Evolutionary conservation across 2,113 vertebrate species (phyloP).

Genomic region (Onychorhynchus coronatus): DNA sequence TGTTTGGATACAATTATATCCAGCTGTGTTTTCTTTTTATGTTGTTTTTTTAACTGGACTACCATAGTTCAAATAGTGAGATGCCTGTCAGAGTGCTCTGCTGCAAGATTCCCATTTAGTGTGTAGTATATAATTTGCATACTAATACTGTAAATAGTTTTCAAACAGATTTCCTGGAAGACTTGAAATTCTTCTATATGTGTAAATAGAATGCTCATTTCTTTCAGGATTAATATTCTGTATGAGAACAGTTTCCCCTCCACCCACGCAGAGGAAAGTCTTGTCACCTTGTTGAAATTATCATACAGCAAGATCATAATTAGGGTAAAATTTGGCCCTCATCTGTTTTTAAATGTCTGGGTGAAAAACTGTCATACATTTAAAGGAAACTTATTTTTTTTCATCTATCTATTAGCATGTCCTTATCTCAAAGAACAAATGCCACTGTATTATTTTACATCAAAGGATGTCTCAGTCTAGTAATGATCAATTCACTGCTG

Average conservation of each 20-base stretch:
- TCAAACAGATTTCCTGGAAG: slow-evolving; percentile 52
- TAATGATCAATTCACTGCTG: background rate
- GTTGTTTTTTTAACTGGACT: slow-evolving; percentile 35
- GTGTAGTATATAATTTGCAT: slow-evolving; percentile 58
- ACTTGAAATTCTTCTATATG: background rate
- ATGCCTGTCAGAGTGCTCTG: slow-evolving; percentile 16
- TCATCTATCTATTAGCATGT: background rate
- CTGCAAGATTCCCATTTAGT: slow-evolving; percentile 30
- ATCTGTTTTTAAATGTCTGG: background rate
- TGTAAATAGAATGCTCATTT: slow-evolving; percentile 10
- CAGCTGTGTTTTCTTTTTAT: slow-evolving; percentile 57
- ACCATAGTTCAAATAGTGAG: slow-evolving; percentile 32
- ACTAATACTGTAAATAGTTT: slow-evolving; percentile 60
- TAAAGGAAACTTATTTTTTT: background rate
- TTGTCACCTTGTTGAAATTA: background rate
- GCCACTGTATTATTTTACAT: background rate
- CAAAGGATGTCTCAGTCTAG: background rate
- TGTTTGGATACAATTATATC: slow-evolving; percentile 49
- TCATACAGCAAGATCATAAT: background rate
- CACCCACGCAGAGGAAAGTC: background rate
- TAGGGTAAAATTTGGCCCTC: background rate
- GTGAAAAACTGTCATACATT: background rate
- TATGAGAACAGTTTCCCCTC: background rate
- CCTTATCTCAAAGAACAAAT: background rate
- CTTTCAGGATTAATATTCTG: background rate